phyloP scores from a whole-genome alignment of 2,113 vertebrate species.

The Balaenoptera acutorostrata region DNA sequence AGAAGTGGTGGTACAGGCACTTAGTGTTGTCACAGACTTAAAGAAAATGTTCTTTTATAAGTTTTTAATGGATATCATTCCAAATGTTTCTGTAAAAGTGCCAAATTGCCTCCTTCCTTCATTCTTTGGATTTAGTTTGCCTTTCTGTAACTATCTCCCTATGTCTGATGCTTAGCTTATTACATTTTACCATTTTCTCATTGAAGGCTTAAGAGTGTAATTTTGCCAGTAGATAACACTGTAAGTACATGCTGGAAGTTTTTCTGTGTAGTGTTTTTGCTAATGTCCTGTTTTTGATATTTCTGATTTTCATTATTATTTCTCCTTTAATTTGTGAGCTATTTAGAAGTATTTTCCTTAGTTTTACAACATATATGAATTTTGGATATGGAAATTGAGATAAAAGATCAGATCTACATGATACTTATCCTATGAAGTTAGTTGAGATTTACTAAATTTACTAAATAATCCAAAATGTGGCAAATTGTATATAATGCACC shows the following conservation, averaged over 20 bases:
- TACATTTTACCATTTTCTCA: neutral
- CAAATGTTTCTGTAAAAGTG: neutral
- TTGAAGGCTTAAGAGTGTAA: neutral
- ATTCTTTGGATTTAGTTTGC: neutral
- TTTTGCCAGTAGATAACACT: neutral
- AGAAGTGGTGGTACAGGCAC: neutral
- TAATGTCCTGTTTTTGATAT: neutral
- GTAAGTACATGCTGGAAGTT: neutral
- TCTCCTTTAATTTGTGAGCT: neutral
- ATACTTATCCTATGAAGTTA: neutral
- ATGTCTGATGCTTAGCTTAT: neutral
- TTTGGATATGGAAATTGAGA: neutral
- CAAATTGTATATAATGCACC: neutral
- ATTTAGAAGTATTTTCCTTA: neutral
- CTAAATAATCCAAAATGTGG: neutral
- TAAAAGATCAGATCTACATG: neutral
- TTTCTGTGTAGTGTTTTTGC: neutral
- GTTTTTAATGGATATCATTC: neutral
- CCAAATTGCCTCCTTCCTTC: neutral
- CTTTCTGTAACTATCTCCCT: neutral
- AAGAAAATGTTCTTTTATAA: neutral
- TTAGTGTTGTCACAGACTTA: neutral
- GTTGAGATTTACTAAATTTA: neutral
- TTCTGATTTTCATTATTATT: neutral
- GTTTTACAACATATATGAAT: neutral